Evolutionary conservation across 1,140 invertebrate genomes (phyloP), one percentile per base, ranked within the genome.

Genomic region (Xylocopa sonorina): DNA sequence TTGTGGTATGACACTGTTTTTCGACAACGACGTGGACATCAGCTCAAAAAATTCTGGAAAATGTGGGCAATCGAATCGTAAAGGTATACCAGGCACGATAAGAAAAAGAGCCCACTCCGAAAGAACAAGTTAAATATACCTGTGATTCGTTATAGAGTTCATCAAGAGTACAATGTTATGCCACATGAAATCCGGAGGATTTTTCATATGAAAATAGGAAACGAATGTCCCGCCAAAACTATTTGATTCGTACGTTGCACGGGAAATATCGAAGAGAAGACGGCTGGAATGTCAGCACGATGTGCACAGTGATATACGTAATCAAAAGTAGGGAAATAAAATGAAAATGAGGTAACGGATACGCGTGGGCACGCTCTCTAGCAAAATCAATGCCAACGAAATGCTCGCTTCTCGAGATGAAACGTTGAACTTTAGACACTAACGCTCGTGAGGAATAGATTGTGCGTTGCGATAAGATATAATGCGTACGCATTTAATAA

Each of bases 21-120:
- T 89, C 80, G 91, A 89, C 85, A 92, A 92, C 81, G 90, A 88
- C 79, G 92, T 90, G 85, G 92, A 92, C 92, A 92, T 93, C 89
- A 85, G 91, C 89, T 91, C 85, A 90, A 91, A 88, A 88, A 89
- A 88, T 83, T 92, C 91, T 92, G 91, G 38, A 92, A 92, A 91
- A 87, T 68, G 87, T 90, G 88, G 86, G 86, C 66, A 87, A 60
- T 85, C 38, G 73, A 68, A 83, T 80, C 74, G 85, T 87, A 73
- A 87, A 78, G 76, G 63, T 51, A 41, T 80, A 82, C 51, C 43
- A 84, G 55, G 69, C 38, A 71, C 76, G 51, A 64, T 27, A 71
- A 63, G 57, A 16, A 32, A 18, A 64, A 77, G 58, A 73, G 67
- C 80, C 83, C 80, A 74, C 72, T 80, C 71, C 83, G 60, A 46